A percentile compares a stretch with the other conserved stretches of the same genome.
These are phyloP conservation scores for Protaetia brevitarsis DNA, from an alignment of 1,140 invertebrate species.

Conservation along the genomic window DNA sequence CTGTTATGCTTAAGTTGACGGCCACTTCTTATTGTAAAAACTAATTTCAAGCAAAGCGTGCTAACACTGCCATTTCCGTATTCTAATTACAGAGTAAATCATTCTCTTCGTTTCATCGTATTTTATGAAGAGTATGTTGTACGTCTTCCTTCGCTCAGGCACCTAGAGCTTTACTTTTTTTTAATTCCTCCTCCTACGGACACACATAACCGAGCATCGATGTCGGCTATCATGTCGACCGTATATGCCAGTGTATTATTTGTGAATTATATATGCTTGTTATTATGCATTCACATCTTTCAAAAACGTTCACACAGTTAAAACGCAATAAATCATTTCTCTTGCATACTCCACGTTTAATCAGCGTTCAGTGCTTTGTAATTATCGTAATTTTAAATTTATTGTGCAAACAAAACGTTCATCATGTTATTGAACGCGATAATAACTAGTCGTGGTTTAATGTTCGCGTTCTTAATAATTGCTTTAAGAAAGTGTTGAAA, in stretches of 20 bases:
- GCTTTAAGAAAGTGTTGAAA: not conserved
- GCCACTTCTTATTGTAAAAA: not conserved
- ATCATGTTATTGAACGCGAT: not conserved
- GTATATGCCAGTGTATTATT: not conserved
- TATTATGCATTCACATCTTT: not conserved
- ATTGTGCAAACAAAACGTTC: conserved; percentile 17
- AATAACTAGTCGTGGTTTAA: not conserved
- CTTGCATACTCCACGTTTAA: not conserved
- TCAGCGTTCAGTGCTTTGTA: not conserved
- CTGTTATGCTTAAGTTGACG: not conserved
- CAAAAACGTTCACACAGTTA: conserved; percentile 9
- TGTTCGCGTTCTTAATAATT: not conserved
- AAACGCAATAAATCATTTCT: conserved; percentile 6
- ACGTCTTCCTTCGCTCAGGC: not conserved
- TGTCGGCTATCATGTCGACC: not conserved
- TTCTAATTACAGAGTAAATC: not conserved
- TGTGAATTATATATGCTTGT: not conserved
- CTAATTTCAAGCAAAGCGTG: not conserved
- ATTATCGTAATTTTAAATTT: conserved; percentile 12
- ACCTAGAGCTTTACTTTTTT: not conserved
- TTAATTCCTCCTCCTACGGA: not conserved
- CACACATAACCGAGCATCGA: not conserved
- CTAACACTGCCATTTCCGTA: not conserved
- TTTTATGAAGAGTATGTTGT: too few species aligned
- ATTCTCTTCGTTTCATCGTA: conserved; percentile 1